Conservation (phyloP, 2,888 invertebrate genomes). For the Megalurothrips usitatus region DNA sequence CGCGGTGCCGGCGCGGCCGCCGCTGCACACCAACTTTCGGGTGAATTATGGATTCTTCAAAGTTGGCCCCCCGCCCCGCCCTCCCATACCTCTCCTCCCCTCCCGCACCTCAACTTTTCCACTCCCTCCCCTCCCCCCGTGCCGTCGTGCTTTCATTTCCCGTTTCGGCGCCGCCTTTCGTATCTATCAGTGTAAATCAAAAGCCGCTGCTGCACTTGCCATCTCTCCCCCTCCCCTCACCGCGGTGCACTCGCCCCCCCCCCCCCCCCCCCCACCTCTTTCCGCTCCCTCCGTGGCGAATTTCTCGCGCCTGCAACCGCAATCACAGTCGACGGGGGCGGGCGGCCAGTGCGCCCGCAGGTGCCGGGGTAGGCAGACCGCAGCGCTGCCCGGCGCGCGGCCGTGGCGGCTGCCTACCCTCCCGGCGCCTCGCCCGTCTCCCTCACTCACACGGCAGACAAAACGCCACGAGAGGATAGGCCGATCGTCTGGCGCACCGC, state of each 20-base stretch:
- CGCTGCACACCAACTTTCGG: neutral
- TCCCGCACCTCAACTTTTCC: neutral
- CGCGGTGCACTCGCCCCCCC: neutral
- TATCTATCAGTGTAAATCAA: conserved; percentile 25
- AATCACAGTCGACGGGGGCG: no score
- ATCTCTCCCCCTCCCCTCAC: neutral
- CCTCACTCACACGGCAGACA: no score
- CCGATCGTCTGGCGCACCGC: no score
- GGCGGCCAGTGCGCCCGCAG: no score
- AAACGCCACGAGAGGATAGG: no score
- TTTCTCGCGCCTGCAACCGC: no score
- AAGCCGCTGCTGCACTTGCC: neutral
- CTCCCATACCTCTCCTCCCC: neutral
- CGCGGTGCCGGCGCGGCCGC: neutral
- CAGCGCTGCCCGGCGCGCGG: no score
- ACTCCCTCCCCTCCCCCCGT: neutral
- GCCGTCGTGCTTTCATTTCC: neutral
- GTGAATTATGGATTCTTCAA: conserved; percentile 25
- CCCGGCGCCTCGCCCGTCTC: no score
- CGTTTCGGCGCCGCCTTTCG: neutral
- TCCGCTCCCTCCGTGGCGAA: no score
- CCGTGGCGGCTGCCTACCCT: no score
- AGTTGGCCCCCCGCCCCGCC: neutral
- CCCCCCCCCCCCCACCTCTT: no score
- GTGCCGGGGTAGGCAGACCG: no score